Base-by-base conservation (phyloP, 2,113 vertebrate species). In the Nothobranchius kuhntae region DNA sequence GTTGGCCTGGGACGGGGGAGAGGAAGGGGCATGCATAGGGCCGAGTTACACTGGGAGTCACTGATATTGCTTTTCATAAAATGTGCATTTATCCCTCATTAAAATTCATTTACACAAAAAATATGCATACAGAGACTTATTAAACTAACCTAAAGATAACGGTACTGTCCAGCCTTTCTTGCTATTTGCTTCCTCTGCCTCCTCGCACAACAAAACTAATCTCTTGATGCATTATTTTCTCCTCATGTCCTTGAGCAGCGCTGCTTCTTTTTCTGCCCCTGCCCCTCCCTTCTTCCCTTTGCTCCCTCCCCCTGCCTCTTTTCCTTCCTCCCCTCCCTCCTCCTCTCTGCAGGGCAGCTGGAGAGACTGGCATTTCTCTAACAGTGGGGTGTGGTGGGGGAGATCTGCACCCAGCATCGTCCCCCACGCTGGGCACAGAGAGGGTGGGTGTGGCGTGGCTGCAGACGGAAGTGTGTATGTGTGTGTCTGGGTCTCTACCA, bases 361-460 rank as follows among this genome's bases (percentile, higher is more conserved):
- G 69, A 65, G 82, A 84, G 81, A 79, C 85, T 90, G 90, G 86
- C 90, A 89, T 91, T 92, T 92, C 85, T 87, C 65, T 71, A 65
- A 53, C 86, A 87, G 90, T 80, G 30, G 91, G 89, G 30, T 4
- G 30, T 30, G 30, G 30, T 30, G 30, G 50, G 78, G 51, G 56
- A 14, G 48, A 67, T 80, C 73, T 86, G 84, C 80, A 77, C 68
- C 75, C 73, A 63, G 80, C 81, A 40, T 77, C 58, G 46, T 64
- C 80, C 62, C 87, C 62, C 87, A 82, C 11, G 82, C 87, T 87
- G 87, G 57, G 86, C 54, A 69, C 63, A 73, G 76, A 59, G 71
- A 68, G 24, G 55, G 51, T 58, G 71, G 75, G 71, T 77, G 86
- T 68, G 74, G 64, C 24, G 9, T 11, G 21, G 21, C 21, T 53